Evolutionary conservation across 1,140 invertebrate species (phyloP).

Genomic region (Episyrphus balteatus): DNA sequence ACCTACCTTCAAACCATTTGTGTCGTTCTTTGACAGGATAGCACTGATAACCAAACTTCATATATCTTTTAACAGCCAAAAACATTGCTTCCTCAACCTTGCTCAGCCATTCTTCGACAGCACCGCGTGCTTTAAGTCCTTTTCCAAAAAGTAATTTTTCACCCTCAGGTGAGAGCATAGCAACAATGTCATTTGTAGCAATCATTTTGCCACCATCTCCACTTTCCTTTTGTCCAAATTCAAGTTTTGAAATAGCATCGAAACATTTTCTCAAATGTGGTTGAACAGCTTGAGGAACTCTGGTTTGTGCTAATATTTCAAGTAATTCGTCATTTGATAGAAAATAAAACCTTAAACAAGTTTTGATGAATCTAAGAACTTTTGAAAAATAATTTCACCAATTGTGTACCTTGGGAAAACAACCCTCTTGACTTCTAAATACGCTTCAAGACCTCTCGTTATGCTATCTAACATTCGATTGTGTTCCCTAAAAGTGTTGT

Average conservation of each 20-base stretch:
- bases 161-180: conserved; percentile 77
- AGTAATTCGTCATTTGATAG: conserved; percentile 87
- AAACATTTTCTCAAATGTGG: conserved; percentile 83
- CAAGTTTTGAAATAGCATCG: conserved; percentile 67
- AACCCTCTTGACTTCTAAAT: conserved; percentile 77
- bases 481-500: conserved; percentile 60
- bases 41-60: conserved; percentile 50
- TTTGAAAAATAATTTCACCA: neutral
- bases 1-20: conserved; percentile 30
- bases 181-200: conserved; percentile 67
- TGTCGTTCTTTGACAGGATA: conserved; percentile 30
- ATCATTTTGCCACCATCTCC: conserved; percentile 30
- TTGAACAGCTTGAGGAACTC: conserved; percentile 78
- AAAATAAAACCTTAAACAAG: conserved; percentile 64
- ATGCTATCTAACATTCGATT: conserved; percentile 70
- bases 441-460: conserved; percentile 69
- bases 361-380: neutral
- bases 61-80: conserved; percentile 54
- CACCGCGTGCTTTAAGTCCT: conserved; percentile 72
- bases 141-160: conserved; percentile 66
- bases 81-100: conserved; percentile 84
- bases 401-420: conserved; percentile 62
- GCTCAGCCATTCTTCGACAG: conserved; percentile 79
- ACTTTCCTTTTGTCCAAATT: conserved; percentile 51
- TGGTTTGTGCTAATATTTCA: conserved; percentile 81